Conservation (phyloP, 2,113 vertebrate species). For the Ranitomeya variabilis region DNA sequence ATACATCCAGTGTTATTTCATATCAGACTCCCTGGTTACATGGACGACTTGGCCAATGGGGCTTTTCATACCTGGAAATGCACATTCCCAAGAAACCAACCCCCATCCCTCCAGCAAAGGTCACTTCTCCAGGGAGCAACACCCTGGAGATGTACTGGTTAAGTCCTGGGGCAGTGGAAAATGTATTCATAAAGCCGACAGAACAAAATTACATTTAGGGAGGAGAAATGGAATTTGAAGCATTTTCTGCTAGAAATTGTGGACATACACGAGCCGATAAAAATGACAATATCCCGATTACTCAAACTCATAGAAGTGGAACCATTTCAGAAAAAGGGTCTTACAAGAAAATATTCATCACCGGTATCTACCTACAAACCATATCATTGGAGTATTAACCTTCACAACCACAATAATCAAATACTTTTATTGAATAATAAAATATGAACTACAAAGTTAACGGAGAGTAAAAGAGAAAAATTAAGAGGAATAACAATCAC, state of each 20-base stretch:
- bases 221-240: not conserved
- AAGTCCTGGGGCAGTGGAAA: not conserved
- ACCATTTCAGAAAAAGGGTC: too few species aligned
- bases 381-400: too few species aligned
- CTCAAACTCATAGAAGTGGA: too few species aligned
- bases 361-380: too few species aligned
- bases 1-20: not conserved
- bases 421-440: too few species aligned
- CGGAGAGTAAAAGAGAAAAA: too few species aligned
- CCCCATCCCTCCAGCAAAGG: not conserved
- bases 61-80: not conserved
- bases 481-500: too few species aligned
- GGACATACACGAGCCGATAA: not conserved
- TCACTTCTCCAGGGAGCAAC: not conserved
- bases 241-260: not conserved
- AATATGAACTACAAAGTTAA: too few species aligned
- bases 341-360: too few species aligned
- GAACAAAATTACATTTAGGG: not conserved
- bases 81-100: not conserved
- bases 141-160: not conserved
- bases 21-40: not conserved
- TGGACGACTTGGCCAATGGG: not conserved
- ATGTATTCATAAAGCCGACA: not conserved
- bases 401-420: too few species aligned
- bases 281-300: too few species aligned